Evolutionary conservation across 1,140 invertebrate species (phyloP), one percentile per base, ranked within the genome.

Genomic region (Eufriesea mexicana): DNA sequence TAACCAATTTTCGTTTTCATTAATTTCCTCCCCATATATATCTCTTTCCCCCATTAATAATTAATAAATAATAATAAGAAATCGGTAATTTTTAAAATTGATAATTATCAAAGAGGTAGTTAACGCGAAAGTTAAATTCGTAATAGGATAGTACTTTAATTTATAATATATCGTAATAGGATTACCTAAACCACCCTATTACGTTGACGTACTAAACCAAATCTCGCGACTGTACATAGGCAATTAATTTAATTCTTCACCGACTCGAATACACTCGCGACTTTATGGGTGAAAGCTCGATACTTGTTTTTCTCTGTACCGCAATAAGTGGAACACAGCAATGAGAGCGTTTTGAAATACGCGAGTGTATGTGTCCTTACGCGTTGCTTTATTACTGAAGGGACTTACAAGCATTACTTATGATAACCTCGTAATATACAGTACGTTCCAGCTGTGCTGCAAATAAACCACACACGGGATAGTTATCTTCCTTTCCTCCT

Each of bases 351-450:
- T 62, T 75, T 55, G 20, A 62, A 49, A 20, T 28, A 51, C 47
- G 12, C 14, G 35, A 51, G 23, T 61, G 25, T 8, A 47, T 9
- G 16, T 10, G 23, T 14, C 28, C 62, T n/a, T 18, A n/a, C n/a
- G 20, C 57, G 55, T 62, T 73, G 78, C 68, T 79, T 79, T 79
- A 79, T 79, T 73, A 35, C 78, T 28, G 47, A 51, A 51, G 57
- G 47, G 57, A 73, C 45, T 73, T 73, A 45, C 16, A 79, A 35
- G 57, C 47, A 62, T 73, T 79, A 62, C 78, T 72, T 79, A 62
- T 28, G 57, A 62, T 73, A 79, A 62, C 59, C 57, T 73, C 47
- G 47, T 42, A 42, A 42, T n/a, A 49, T 72, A 62, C 28, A 62
- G 23, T 16, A 54, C 23, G 68, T 42, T 25, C 68, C 78, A 64